Evolutionary conservation across 2,797 vertebrate genomes (phyloP).

Genomic region (Erethizon dorsatum): DNA sequence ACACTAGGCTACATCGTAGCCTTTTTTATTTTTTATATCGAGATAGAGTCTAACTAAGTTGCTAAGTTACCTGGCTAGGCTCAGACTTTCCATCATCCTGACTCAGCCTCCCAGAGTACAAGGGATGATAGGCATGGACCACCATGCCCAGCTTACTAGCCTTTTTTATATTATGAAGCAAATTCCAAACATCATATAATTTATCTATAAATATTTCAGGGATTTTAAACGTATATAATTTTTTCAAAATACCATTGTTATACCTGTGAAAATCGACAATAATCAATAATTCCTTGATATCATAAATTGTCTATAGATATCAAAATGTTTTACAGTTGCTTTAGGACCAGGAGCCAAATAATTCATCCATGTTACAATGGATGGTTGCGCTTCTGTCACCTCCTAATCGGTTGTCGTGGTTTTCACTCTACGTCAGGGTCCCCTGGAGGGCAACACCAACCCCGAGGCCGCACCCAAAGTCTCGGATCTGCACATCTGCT

Average conservation of each 20-base stretch:
- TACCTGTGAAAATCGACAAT: not conserved
- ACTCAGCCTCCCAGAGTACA: not conserved
- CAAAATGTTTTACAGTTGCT: not conserved
- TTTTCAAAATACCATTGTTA: not conserved
- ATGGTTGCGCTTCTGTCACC: not conserved
- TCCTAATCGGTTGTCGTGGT: not conserved
- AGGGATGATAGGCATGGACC: not conserved
- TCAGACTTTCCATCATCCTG: not conserved
- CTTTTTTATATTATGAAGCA: not conserved
- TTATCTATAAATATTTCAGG: not conserved
- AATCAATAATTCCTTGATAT: not conserved
- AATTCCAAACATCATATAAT: not conserved
- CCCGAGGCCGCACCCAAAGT: not conserved
- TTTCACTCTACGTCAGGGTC: not conserved
- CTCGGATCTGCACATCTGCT: not conserved
- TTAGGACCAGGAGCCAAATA: not conserved
- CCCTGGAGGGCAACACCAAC: not conserved
- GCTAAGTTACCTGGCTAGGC: not conserved
- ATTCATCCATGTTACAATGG: not conserved
- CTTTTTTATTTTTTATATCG: not conserved
- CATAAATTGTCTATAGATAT: not conserved
- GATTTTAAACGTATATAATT: not conserved
- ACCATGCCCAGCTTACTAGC: not conserved
- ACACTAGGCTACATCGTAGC: not conserved
- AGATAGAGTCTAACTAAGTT: not conserved